These are phyloP conservation scores for Piscicola geometra DNA, from an alignment of 2,888 invertebrate genomes.

Conservation along the genomic window DNA sequence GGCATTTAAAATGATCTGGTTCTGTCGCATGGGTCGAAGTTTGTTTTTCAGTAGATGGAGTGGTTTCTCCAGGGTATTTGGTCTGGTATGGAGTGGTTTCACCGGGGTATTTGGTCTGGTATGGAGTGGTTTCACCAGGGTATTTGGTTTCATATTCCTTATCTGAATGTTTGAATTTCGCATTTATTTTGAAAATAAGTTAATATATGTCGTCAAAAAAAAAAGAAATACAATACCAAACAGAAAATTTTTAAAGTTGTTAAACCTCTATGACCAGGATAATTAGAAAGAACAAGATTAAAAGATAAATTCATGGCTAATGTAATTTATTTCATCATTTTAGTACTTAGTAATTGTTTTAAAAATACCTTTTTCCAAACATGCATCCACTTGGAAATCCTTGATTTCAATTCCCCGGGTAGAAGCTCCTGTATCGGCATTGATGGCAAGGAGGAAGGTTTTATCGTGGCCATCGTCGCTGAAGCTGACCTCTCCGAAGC, in stretches of 20 bases:
- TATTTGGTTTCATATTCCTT: not conserved
- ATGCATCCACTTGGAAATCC: constrained; percentile 28
- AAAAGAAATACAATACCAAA: too few species aligned
- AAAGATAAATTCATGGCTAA: too few species aligned
- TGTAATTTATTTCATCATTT: too few species aligned
- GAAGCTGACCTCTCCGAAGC: not conserved
- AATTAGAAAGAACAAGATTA: not conserved
- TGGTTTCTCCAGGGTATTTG: not conserved
- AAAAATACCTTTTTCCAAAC: constrained; percentile 11
- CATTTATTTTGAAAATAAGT: too few species aligned
- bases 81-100: not conserved
- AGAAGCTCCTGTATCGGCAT: not conserved
- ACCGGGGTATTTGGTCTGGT: not conserved
- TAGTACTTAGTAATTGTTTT: too few species aligned
- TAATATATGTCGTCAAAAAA: too few species aligned
- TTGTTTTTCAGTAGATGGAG: not conserved
- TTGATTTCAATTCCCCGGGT: not conserved
- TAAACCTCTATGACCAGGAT: not conserved
- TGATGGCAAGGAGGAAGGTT: not conserved
- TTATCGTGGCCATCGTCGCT: not conserved
- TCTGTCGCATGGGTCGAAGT: too few species aligned
- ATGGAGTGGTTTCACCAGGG: not conserved
- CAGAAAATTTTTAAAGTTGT: not conserved
- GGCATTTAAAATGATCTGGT: not conserved
- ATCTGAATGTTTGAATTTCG: too few species aligned